These are phyloP conservation scores for Clostera curtula DNA, from an alignment of 2,888 invertebrate genomes.

Conservation along the genomic window DNA sequence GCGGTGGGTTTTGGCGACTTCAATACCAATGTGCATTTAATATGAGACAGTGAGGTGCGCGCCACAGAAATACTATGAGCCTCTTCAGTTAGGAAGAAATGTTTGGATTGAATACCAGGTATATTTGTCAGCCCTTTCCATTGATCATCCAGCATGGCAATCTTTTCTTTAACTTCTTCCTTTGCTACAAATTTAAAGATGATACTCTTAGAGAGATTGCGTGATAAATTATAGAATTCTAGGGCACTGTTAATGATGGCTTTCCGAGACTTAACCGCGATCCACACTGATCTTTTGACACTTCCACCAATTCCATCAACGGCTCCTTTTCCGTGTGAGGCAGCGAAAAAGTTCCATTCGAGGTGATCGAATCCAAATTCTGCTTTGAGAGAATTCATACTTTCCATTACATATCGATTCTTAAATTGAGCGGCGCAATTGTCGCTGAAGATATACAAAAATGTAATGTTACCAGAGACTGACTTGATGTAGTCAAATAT, in stretches of 20 bases:
- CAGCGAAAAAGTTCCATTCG: constrained; percentile 19
- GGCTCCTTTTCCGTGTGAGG: constrained; percentile 17
- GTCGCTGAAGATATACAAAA: constrained; percentile 13
- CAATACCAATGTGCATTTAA: constrained; percentile 7
- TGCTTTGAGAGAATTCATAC: constrained; percentile 11
- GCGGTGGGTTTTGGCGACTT: constrained; percentile 10
- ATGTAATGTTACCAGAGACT: constrained; percentile 2
- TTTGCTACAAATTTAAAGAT: constrained; percentile 6
- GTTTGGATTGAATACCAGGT: constrained; percentile 11
- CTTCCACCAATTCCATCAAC: constrained; percentile 18
- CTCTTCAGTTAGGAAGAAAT: constrained; percentile 3
- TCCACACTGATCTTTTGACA: constrained; percentile 16
- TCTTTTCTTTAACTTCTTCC: constrained; percentile 14
- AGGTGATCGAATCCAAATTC: constrained; percentile 11
- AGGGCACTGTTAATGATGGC: constrained; percentile 11
- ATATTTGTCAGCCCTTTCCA: constrained; percentile 14
- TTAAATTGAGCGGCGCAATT: constrained; percentile 17
- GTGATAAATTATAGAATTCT: too few species aligned
- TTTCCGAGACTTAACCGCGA: constrained; percentile 15
- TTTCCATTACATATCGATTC: constrained; percentile 19
- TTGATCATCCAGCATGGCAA: constrained; percentile 11
- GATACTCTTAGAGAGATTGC: too few species aligned
- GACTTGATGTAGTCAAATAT: constrained; percentile 15
- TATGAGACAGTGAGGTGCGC: constrained; percentile 6
- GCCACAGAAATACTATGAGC: constrained; percentile 5